Conservation (phyloP, 1,140 invertebrate species). For the Platyura marginata region DNA sequence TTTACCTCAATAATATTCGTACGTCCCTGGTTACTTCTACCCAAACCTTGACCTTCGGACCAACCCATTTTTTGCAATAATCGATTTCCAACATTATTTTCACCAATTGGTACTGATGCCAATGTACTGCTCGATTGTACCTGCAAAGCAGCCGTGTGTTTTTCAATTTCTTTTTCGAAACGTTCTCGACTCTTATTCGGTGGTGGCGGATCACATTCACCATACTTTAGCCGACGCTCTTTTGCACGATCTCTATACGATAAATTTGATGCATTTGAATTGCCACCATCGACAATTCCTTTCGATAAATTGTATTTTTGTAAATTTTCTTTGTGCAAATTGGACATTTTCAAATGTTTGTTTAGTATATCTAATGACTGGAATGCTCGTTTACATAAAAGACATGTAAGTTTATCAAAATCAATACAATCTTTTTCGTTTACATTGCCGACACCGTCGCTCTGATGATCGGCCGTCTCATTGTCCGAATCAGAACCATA, state of each 20-base stretch:
- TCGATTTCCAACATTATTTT: slow-evolving; percentile 80
- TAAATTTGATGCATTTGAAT: not conserved
- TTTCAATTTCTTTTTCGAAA: slow-evolving; percentile 30
- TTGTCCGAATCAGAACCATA: slow-evolving; percentile 38
- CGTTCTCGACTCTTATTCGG: slow-evolving; percentile 51
- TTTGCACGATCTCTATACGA: slow-evolving; percentile 88
- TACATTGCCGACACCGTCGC: slow-evolving; percentile 28
- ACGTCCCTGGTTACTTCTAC: slow-evolving; percentile 82
- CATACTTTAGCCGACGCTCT: slow-evolving; percentile 86
- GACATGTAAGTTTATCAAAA: slow-evolving; percentile 77
- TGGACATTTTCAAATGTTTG: slow-evolving; percentile 85
- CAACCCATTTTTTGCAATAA: slow-evolving; percentile 98
- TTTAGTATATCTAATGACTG: slow-evolving; percentile 70
- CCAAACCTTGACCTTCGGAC: slow-evolving; percentile 88
- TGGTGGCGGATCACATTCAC: slow-evolving; percentile 64
- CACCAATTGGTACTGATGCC: slow-evolving; percentile 40
- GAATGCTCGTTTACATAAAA: slow-evolving; percentile 91
- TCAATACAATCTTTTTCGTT: slow-evolving; percentile 51
- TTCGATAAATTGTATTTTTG: slow-evolving; percentile 29
- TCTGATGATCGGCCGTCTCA: slow-evolving; percentile 6
- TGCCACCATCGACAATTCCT: not conserved
- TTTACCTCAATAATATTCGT: slow-evolving; percentile 76
- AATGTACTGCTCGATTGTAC: slow-evolving; percentile 18
- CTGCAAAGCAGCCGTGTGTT: slow-evolving; percentile 9
- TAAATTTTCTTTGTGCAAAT: slow-evolving; percentile 89